Evolutionary conservation across 2,113 vertebrate species (phyloP), one percentile per base, ranked within the genome.

Genomic region (Australoheros scitulus): DNA sequence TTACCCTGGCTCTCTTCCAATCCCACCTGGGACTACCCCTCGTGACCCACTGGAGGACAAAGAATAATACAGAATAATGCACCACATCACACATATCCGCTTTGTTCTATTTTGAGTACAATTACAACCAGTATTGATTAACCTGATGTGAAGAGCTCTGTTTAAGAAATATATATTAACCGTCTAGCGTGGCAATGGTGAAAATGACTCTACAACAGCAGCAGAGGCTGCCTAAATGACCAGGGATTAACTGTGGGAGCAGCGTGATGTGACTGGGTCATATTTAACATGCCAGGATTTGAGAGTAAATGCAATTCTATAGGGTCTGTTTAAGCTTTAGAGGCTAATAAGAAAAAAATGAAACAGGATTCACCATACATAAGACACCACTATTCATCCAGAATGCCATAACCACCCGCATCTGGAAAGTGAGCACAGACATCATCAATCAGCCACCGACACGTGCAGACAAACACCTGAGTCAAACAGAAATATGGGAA

Each of bases 401-500:
- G 34, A 47, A 75, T 55, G 38, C 65, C 65, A 38, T 36, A 20
- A 72, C 77, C 76, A 20, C 76, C 80, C 74, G 1, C 11, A 81
- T 83, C 79, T 91, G 88, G 89, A 84, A 89, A 88, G 6, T 80
- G 60, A n/a, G 61, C 70, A 24, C 5, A 47, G 65, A 61, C 56
- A 83, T 86, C 86, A 61, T 55, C 47, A 72, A 81, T 79, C 70
- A 84, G 63, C 72, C 14, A 3, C 26, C 2, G 61, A 68, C 43
- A 75, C 58, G n/a, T 32, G 36, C 26, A 83, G 68, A 72, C 47
- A 72, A 72, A 72, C 81, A 76, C 60, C 76, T 68, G 75, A 89
- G 91, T 93, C 89, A 92, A 64, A 22, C 58, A 41, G 36, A 77
- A 43, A 50, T n/a, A 34, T 72, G 5, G 79, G 81, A 64, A 79